Base-by-base conservation (phyloP, 2,113 vertebrate species). In the Zosterops japonicus region DNA sequence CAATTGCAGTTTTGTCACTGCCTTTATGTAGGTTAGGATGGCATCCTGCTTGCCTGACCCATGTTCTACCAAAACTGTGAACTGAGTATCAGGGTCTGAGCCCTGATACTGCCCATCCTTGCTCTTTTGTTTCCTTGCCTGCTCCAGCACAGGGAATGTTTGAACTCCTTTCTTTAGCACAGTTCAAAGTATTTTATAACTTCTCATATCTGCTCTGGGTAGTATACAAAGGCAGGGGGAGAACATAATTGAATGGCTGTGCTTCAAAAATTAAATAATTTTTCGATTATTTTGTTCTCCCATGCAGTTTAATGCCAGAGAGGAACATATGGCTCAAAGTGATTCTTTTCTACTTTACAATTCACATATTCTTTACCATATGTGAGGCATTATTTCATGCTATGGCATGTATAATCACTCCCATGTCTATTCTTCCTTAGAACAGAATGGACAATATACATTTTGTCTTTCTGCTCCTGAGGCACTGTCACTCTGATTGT, bases 281-380 rank as follows among this genome's bases (percentile, higher is more conserved):
- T 93, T 88, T 86, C 12, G 47, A 88, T 94, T 95, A 86, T 93
- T 92, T 95, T 91, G 50, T 94, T 80, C 75, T 83, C 47, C 44
- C 24, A 11, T 68, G 71, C 35, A 78, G 68, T 90, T 83, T 83
- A 27, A 60, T 88, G 68, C 82, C 82, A 81, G 85, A 90, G 85
- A 57, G 47, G 25, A 96, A 77, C 64, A 80, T 88, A 86, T 75
- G 94, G 82, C 71, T 71, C n/a, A 9, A 74, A 70, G 39, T 52
- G 23, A 29, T 87, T 77, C 60, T 89, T 86, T 69, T 36, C 84
- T 50, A 53, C 79, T 91, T 93, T 60, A 76, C 55, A 88, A 14
- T 92, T 94, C 68, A 41, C 59, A 41, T 90, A 81, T 63, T 67
- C 71, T 93, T 78, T 86, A 57, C 75, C 82, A 78, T 88, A 89